These are phyloP conservation scores for Motacilla tschutschensis DNA, from an alignment of 2,113 vertebrate species.

Conservation along the genomic window DNA sequence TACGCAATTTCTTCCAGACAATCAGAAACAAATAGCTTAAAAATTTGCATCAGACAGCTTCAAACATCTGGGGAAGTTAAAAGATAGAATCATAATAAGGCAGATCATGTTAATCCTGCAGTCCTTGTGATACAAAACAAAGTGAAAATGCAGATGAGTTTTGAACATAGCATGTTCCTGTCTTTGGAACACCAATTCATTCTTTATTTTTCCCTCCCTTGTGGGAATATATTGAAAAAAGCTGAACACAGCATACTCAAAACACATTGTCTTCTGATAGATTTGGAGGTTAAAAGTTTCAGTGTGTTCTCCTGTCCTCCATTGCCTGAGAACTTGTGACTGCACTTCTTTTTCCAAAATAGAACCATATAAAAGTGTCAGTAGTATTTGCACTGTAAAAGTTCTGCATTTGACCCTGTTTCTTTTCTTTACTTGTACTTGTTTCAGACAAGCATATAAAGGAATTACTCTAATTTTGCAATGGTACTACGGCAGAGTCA, in stretches of 20 bases:
- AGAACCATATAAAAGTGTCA: neutral
- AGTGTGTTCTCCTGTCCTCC: neutral
- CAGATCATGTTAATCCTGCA: slow-evolving; percentile 24
- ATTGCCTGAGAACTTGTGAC: neutral
- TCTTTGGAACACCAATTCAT: neutral
- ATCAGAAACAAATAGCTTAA: slow-evolving; percentile 33
- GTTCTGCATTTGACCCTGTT: neutral
- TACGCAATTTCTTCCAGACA: neutral
- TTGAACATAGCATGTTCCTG: neutral
- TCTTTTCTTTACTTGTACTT: neutral
- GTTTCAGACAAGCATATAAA: slow-evolving; percentile 25
- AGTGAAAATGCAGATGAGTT: slow-evolving; percentile 25
- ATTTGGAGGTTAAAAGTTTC: neutral
- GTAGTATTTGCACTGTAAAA: neutral
- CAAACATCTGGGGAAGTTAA: slow-evolving; percentile 42
- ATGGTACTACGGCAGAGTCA: slow-evolving; percentile 34
- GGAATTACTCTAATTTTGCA: slow-evolving; percentile 29
- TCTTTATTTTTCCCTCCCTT: neutral
- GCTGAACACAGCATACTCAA: neutral
- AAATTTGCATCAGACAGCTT: slow-evolving; percentile 29
- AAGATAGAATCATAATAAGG: neutral
- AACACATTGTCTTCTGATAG: neutral
- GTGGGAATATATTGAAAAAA: neutral
- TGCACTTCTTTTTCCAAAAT: neutral
- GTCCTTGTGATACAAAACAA: neutral